Evolutionary conservation across 2,113 vertebrate species (phyloP), one percentile per base, ranked within the genome.

Genomic region (Pongo pygmaeus): DNA sequence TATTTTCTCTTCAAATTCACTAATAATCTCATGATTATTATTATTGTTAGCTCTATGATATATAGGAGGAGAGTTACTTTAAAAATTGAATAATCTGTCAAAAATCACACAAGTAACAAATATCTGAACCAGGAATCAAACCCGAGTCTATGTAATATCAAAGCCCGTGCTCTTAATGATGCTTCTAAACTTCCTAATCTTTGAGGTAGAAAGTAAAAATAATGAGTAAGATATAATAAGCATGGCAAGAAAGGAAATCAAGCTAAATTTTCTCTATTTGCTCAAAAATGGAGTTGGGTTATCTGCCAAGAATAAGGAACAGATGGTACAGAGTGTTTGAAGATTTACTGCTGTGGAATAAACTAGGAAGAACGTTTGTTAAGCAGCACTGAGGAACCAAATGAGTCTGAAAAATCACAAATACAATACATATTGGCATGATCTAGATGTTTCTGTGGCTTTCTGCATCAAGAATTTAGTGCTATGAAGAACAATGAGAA

Each of bases 1-100:
- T 67, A 89, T 35, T 87, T 48, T 91, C 5, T 88, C 14, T 96
- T 96, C 57, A 92, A 64, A 84, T 92, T 92, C 25, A 50, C 43
- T 64, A 84, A 79, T 14, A 25, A 52, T n/a, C 30, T 74, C 25
- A 86, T 46, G 11, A 23, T 22, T 72, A 30, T 46, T 84, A 50
- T 22, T 84, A 46, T 11, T 91, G 32, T 43, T 46, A 84, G 55
- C 69, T 92, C 35, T 38, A 13, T 89, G 48, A 67, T 23, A 75
- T 0, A 40, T 18, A 77, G 30, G 18, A 80, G 18, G 17, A 91
- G 83, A 92, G 8, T 80, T 78, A 94, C 9, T 50, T 93, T 70
- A 70, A 48, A 88, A 77, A 79, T 6, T 69, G 16, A 91, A 48
- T 52, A 77, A 52, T 18, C 18, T 70, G 8, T 77, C 17, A 59